Conservation (phyloP, 2,113 vertebrate genomes). For the Dendropsophus ebraccatus region DNA sequence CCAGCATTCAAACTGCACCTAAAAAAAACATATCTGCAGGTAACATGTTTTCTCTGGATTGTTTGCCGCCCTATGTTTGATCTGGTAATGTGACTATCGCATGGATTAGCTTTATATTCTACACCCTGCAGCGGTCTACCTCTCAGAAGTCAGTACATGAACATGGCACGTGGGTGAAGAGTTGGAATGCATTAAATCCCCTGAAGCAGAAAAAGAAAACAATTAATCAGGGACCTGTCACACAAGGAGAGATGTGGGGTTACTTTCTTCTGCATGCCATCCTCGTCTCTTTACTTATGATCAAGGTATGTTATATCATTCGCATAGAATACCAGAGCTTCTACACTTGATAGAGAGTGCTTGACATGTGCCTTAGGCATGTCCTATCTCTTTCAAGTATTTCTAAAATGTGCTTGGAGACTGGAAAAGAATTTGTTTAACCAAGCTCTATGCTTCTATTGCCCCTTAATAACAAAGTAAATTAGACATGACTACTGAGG, state of each 20-base stretch:
- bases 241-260: conserved; percentile 13
- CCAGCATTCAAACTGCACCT: conserved; percentile 23
- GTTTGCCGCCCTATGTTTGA: conserved; percentile 41
- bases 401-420: conserved; percentile 23
- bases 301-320: neutral
- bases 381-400: conserved; percentile 27
- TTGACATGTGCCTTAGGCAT: conserved; percentile 10
- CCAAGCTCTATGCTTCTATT: neutral
- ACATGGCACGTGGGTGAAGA: conserved; percentile 46
- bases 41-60: conserved; percentile 24
- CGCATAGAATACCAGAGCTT: neutral
- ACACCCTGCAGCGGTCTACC: conserved; percentile 31
- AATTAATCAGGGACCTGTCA: conserved; percentile 50
- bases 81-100: conserved; percentile 20
- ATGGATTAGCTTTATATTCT: conserved; percentile 30
- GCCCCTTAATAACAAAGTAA: neutral
- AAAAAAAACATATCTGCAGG: neutral
- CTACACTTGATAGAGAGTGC: neutral
- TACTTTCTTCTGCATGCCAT: neutral
- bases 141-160: conserved; percentile 46
- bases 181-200: conserved; percentile 48
- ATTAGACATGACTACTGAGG: neutral
- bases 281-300: neutral
- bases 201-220: conserved; percentile 42
- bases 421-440: neutral